Evolutionary conservation across 2,888 invertebrate genomes (phyloP), one percentile per base, ranked within the genome.

Genomic region (Philereme vetulata): DNA sequence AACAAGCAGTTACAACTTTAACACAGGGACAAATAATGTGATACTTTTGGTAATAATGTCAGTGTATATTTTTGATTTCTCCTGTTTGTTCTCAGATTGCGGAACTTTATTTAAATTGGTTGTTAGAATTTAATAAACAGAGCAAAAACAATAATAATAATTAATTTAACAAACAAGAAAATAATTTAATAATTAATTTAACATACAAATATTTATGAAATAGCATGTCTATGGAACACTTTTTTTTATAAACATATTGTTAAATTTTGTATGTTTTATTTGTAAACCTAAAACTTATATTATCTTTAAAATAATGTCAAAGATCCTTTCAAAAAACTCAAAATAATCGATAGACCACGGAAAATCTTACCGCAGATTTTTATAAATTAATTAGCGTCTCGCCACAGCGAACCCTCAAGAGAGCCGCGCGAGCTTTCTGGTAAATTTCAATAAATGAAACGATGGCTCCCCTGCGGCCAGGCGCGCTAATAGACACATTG

Each of bases 391-490:
- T 69, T 67, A 50, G 61, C 51, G 52, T 60, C 57, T 33, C 38
- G 43, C 38, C 52, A 51, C 47, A 44, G 47, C 44, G 40, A 10
- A 70, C 65, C 71, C 75, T 73, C 73, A 38, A 36, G 68, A 61
- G 61, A 62, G 52, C 34, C n/a, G 36, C 53, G 46, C 40, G 52
- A 63, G 73, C 67, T 80, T 81, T 82, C 82, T 77, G 80, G 76
- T 73, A 74, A 75, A 82, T 82, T 84, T 80, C 78, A 80, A 81
- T 84, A 86, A 88, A 89, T 88, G 78, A 90, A 88, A 84, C 78
- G 84, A 90, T 86, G 82, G 70, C 72, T 84, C 88, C 82, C 71
- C 66, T 56, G 64, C 67, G 72, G 67, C 72, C 60, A 68, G 60
- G 52, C 64, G 34, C 63, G 67, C 72, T 87, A 90, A 90, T 88